A percentile compares a stretch with the other conserved stretches of the same genome.
Conservation (phyloP, 2,113 vertebrate genomes). For the Psittacula cyanocephala region DNA sequence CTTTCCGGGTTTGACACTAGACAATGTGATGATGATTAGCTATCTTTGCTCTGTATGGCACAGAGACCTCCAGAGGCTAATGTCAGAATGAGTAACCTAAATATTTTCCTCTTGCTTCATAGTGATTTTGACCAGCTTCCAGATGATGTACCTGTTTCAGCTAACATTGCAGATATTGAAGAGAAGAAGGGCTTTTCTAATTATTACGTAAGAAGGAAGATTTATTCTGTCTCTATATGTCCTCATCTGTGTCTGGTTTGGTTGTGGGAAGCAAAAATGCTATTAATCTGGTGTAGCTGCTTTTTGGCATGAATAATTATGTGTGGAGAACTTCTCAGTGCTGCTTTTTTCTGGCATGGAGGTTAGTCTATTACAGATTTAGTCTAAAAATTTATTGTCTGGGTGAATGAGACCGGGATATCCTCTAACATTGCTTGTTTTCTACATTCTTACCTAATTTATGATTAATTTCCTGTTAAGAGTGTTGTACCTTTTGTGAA, state of each 20-base stretch:
- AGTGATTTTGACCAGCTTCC: conserved; percentile 96
- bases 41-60: not conserved
- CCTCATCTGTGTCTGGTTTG: not conserved
- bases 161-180: conserved; percentile 90
- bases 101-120: not conserved
- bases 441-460: not conserved
- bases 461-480: not conserved
- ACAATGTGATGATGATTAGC: not conserved
- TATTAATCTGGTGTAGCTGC: not conserved
- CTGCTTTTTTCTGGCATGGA: not conserved
- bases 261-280: not conserved
- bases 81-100: not conserved
- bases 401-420: not conserved
- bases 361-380: not conserved
- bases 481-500: not conserved
- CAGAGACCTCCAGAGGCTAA: not conserved
- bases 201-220: conserved; percentile 83
- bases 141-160: conserved; percentile 84
- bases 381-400: not conserved
- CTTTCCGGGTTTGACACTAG: not conserved
- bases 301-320: not conserved
- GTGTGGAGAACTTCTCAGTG: not conserved
- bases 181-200: conserved; percentile 91
- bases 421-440: not conserved
- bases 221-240: not conserved